Evolutionary conservation across 2,113 vertebrate genomes (phyloP).

Genomic region (Gila orcuttii): DNA sequence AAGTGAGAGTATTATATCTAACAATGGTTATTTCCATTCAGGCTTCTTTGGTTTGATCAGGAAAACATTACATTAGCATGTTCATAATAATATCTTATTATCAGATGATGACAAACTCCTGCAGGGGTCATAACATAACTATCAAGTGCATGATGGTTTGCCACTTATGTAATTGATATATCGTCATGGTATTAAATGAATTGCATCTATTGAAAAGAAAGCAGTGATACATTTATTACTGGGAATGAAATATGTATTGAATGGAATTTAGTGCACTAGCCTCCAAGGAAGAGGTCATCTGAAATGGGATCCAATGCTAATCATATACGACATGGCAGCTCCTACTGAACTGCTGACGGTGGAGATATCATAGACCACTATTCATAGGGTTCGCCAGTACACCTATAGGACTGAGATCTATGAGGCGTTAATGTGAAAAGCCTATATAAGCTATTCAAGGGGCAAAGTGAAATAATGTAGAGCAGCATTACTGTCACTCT

Average conservation of each 20-base stretch:
- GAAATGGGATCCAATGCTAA: constrained; percentile 69
- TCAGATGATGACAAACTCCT: neutral
- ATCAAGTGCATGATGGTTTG: neutral
- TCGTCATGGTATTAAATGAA: neutral
- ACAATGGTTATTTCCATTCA: constrained; percentile 59
- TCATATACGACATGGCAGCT: constrained; percentile 57
- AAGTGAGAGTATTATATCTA: constrained; percentile 53
- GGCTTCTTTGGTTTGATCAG: constrained; percentile 21
- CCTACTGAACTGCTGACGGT: constrained; percentile 74
- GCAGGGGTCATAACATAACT: neutral
- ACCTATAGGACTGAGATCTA: constrained; percentile 33
- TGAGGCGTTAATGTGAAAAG: neutral
- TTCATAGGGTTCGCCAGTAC: constrained; percentile 66
- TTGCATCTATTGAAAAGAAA: neutral
- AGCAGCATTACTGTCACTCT: neutral
- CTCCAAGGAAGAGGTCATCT: constrained; percentile 57
- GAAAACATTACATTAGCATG: constrained; percentile 5
- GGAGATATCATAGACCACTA: constrained; percentile 66
- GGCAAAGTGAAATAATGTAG: neutral
- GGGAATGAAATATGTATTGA: neutral
- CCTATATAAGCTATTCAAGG: constrained; percentile 3
- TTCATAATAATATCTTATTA: constrained; percentile 14
- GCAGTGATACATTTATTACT: neutral
- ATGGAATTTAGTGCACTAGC: constrained; percentile 53
- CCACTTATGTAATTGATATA: neutral